phyloP scores from a whole-genome alignment of 2,888 invertebrate genomes.

The Cabera pusaria region DNA sequence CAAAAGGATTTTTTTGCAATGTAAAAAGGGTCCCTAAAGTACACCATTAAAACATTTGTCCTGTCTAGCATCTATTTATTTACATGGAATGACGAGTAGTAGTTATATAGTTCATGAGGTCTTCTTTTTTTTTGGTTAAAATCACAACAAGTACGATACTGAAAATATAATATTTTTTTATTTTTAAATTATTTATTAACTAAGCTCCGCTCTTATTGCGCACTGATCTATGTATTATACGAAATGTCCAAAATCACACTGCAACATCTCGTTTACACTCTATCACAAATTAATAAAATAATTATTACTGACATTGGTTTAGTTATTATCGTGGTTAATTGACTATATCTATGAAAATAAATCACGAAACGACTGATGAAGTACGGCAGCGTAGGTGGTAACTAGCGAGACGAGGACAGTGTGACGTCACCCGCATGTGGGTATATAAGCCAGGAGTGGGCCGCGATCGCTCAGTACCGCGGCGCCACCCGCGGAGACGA shows the following conservation, averaged over 20 bases:
- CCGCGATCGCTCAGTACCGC: conserved; percentile 62
- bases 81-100: conserved; percentile 62
- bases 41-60: conserved; percentile 16
- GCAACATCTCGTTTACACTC: conserved; percentile 19
- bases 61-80: conserved; percentile 44
- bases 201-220: conserved; percentile 51
- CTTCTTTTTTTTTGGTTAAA: conserved; percentile 75
- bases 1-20: not conserved
- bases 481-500: conserved; percentile 74
- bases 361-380: no score
- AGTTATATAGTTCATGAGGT: no score
- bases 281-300: conserved; percentile 11
- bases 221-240: conserved; percentile 15
- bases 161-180: conserved; percentile 62
- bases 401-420: conserved; percentile 40
- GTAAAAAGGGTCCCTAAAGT: conserved; percentile 5
- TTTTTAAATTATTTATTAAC: conserved; percentile 40
- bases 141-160: conserved; percentile 76
- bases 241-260: conserved; percentile 21
- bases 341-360: conserved; percentile 22
- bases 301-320: conserved; percentile 10
- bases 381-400: no score
- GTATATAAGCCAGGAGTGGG: conserved; percentile 38
- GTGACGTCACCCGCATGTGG: conserved; percentile 30
- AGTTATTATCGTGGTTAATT: conserved; percentile 30